phyloP scores from a whole-genome alignment of 2,797 vertebrate species.

The Sitta carolinensis region DNA sequence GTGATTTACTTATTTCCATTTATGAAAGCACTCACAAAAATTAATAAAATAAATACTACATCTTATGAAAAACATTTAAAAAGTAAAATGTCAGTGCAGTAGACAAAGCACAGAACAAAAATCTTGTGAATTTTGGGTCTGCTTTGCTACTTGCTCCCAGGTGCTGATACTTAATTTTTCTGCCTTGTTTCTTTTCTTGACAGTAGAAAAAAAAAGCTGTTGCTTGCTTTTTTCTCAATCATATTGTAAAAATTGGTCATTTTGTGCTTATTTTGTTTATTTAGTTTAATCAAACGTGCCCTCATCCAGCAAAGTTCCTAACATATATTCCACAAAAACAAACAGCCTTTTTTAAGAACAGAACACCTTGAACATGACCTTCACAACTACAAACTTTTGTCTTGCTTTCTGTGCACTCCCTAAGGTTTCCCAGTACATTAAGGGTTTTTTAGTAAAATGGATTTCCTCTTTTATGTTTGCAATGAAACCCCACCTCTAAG shows the following conservation, averaged over 20 bases:
- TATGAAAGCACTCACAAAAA: not conserved
- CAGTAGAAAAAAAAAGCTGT: not conserved
- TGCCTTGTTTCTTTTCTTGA: not conserved
- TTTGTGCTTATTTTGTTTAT: not conserved
- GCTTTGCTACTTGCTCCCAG: not conserved
- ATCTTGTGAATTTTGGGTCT: not conserved
- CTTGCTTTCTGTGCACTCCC: not conserved
- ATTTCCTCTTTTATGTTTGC: not conserved
- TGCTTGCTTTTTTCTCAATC: not conserved
- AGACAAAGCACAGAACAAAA: conserved; percentile 23
- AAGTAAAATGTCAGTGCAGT: not conserved
- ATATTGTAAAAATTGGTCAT: not conserved
- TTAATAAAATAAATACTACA: not conserved
- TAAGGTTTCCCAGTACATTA: not conserved
- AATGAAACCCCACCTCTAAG: not conserved
- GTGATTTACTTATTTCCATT: not conserved
- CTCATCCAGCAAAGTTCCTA: not conserved
- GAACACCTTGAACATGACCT: not conserved
- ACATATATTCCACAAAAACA: not conserved
- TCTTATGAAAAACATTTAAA: not conserved
- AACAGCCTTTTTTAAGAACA: not conserved
- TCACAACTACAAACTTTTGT: not conserved
- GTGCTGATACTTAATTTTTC: not conserved
- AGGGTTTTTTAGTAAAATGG: not conserved
- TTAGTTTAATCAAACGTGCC: not conserved